Evolutionary conservation across 1,140 invertebrate species (phyloP), one percentile per base, ranked within the genome.

Genomic region (Aphis gossypii): DNA sequence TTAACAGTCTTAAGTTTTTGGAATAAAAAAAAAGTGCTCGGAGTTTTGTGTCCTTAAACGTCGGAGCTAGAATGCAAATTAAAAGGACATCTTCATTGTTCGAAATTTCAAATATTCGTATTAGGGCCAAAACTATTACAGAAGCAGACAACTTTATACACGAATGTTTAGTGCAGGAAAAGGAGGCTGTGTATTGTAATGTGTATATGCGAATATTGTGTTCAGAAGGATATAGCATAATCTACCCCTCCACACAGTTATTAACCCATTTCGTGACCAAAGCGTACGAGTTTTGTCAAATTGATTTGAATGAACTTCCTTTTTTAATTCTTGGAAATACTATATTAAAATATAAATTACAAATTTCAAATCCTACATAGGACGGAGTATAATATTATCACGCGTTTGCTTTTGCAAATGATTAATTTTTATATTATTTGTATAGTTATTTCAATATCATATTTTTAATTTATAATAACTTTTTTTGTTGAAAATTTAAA

Each of bases 31-130:
- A 76, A 18, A 14, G 5, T 76, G 76, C 38, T 38, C 20, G 5
- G 41, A 25, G 83, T 44, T 23, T 44, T 44, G 2, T 9, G 14
- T 23, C 38, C 83, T 41, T 21, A 25, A 38, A 54, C 48, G n/a
- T 38, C 87, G 14, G 14, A 4, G 87, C 30, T 30, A 23, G 41
- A 84, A 84, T 44, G 9, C 21, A 84, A 84, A 41, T 83, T 84
- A 84, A 84, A 25, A 84, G 83, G 35, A 84, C 38, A 84, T 84
- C 41, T 86, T 23, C 18, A 54, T 54, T 89, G 48, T 89, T 54
- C 3, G 9, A 54, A 89, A 89, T 89, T 89, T 89, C 87, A 56
- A 89, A 89, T 89, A 89, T 89, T 89, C 88, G 35, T 56, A 89
- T 54, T 89, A n/a, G 11, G 48, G 23, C 20, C n/a, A n/a, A 21